Conservation (phyloP, 2,113 vertebrate genomes). For the Nettapus auritus region DNA sequence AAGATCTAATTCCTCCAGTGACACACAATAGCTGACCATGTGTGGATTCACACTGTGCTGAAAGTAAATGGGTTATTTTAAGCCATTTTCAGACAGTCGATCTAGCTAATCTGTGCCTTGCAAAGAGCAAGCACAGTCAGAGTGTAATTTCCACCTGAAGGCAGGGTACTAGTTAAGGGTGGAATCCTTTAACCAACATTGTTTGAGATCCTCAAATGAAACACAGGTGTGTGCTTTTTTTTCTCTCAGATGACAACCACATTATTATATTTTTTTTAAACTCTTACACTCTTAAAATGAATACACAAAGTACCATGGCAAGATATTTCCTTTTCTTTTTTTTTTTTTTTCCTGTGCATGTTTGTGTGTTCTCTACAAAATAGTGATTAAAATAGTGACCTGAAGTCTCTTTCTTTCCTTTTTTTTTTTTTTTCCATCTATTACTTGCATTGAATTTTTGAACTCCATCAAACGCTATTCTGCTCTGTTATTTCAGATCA, state of each 20-base stretch:
- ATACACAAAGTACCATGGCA: not conserved
- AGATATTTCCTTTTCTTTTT: not conserved
- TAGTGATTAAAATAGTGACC: not conserved
- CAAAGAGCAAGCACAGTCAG: not conserved
- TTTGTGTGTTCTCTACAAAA: not conserved
- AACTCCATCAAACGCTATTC: not conserved
- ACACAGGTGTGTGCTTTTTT: not conserved
- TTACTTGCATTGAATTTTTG: not conserved
- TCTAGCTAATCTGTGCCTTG: not conserved
- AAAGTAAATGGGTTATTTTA: conserved; percentile 21
- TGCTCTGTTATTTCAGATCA: not conserved
- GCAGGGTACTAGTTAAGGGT: not conserved
- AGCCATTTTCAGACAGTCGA: not conserved
- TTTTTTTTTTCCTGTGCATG: not conserved
- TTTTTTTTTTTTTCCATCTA: not conserved
- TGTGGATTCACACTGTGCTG: not conserved
- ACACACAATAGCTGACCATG: not conserved
- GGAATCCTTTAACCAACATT: not conserved
- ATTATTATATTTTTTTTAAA: not conserved
- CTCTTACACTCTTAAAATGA: not conserved
- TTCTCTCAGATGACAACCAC: not conserved
- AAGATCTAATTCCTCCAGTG: not conserved
- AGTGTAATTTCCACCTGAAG: not conserved
- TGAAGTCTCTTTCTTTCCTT: not conserved
- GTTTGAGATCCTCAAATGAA: not conserved